Evolutionary conservation across 1,140 invertebrate genomes (phyloP), one percentile per base, ranked within the genome.

Genomic region (Eupristina koningsbergeri): DNA sequence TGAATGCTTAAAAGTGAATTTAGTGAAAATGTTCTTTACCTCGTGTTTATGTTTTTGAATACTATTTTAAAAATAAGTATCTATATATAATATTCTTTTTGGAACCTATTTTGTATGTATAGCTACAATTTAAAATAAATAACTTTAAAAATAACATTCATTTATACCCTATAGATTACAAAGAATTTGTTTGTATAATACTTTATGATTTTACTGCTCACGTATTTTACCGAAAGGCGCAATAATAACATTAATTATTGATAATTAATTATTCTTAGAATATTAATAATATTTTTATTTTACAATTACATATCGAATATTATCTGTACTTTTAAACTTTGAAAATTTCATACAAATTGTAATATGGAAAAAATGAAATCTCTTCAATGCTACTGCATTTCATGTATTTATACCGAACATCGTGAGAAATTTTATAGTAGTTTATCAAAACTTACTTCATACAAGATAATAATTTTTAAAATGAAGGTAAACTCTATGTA

Each of bases 1-100:
- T 41, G 15, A 26, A 78, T 78, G 58, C 15, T 78, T n/a, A 36
- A 78, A 78, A 61, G 50, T 31, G 53, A 63, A 63, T 63, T 63
- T 45, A 41, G 22, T 31, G 34, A 63, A 58, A 77, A 78, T 45
- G 22, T 15, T 78, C 47, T 29, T 39, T 63, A 58, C 45, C 50
- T 76, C 31, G 5, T 36, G 31, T 50, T 50, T 53, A 3, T 75
- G 8, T 36, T 58, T 58, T 58, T 36, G 17, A 76, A 36, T 17
- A 50, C 17, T 26, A 76, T 34, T 53, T 76, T 22, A 58, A 58
- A 76, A 76, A 76, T 34, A 26, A 76, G 6, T 61, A 61, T 75
- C 47, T 34, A 75, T 29, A 50, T 34, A 50, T 53, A 53, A 75
- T 29, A 15, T 34, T 15, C 19, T n/a, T 75, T 47, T 58, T 5